These are phyloP conservation scores for Dromius quadrimaculatus DNA, from an alignment of 2,888 invertebrate genomes.

Conservation along the genomic window DNA sequence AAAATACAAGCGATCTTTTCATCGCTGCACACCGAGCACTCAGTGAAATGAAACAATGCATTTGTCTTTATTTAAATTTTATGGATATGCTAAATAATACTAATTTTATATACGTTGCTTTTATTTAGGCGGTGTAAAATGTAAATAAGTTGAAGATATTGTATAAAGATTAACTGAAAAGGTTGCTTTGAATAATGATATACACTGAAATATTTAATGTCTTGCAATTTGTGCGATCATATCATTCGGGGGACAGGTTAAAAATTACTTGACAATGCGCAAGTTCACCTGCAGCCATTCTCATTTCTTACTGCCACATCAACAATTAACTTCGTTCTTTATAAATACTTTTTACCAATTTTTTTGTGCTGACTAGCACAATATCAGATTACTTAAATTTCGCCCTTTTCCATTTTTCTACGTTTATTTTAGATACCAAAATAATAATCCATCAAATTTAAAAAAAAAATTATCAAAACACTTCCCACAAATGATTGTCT, in stretches of 20 bases:
- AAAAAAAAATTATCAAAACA: too few relatives aligned
- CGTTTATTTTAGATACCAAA: too few relatives aligned
- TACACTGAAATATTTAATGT: slow-evolving; percentile 37
- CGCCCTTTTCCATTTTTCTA: too few relatives aligned
- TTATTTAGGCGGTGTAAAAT: slow-evolving; percentile 38
- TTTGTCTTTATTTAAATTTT: slow-evolving; percentile 40
- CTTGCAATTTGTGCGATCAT: slow-evolving; percentile 32
- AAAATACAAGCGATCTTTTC: slow-evolving; percentile 25
- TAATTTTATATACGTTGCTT: slow-evolving; percentile 37
- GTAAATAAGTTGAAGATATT: slow-evolving; percentile 39
- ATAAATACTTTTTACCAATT: not conserved
- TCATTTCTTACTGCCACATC: slow-evolving; percentile 25
- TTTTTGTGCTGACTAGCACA: too few relatives aligned
- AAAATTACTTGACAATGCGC: slow-evolving; percentile 32
- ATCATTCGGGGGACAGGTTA: slow-evolving; percentile 27
- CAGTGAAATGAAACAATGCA: slow-evolving; percentile 27
- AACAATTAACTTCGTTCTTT: not conserved
- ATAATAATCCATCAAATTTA: too few relatives aligned
- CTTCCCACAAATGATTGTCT: too few relatives aligned
- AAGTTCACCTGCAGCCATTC: slow-evolving; percentile 24
- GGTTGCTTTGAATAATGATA: slow-evolving; percentile 41
- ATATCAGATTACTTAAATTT: too few relatives aligned
- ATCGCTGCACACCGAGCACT: not conserved
- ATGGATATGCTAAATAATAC: slow-evolving; percentile 43
- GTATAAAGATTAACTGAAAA: slow-evolving; percentile 38